A percentile compares a stretch with the other conserved stretches of the same genome.
These are phyloP conservation scores for Meles meles DNA, from an alignment of 2,113 vertebrate genomes.

Conservation along the genomic window DNA sequence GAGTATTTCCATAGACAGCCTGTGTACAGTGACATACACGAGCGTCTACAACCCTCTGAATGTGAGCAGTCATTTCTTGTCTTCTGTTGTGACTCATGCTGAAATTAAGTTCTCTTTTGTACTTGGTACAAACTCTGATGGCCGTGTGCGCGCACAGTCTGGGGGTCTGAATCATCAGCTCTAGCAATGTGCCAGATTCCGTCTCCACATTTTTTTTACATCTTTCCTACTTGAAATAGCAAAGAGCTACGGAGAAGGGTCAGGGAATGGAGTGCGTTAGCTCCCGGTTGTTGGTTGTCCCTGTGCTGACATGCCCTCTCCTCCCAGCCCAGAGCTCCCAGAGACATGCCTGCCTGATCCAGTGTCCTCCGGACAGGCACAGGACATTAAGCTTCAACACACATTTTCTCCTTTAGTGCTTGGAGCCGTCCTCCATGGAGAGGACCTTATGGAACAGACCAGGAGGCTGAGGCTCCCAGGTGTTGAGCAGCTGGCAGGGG, in stretches of 20 bases:
- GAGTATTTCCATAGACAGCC: background rate
- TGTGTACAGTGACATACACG: accelerated
- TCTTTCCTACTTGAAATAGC: background rate
- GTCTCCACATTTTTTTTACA: background rate
- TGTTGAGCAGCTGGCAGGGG: background rate
- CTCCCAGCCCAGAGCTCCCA: background rate
- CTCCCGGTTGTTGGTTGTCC: background rate
- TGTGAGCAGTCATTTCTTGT: background rate
- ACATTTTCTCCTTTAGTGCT: background rate
- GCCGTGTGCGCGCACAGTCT: accelerated
- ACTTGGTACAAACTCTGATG: background rate
- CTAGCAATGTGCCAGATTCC: background rate
- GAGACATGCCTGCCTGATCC: background rate
- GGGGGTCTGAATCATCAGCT: background rate
- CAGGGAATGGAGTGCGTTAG: background rate
- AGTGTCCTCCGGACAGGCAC: background rate
- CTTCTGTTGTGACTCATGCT: background rate
- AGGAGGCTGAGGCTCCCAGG: background rate
- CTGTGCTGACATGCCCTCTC: background rate
- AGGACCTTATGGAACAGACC: background rate
- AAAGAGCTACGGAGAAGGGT: background rate
- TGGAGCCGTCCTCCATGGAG: background rate
- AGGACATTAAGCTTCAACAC: too few species aligned
- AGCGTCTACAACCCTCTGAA: accelerated
- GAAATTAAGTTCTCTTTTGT: background rate